Percentiles rank a stretch among this genome's conserved stretches.
These are phyloP conservation scores for Epistrophella euchroma DNA, from an alignment of 2,888 invertebrate species.

Conservation along the genomic window DNA sequence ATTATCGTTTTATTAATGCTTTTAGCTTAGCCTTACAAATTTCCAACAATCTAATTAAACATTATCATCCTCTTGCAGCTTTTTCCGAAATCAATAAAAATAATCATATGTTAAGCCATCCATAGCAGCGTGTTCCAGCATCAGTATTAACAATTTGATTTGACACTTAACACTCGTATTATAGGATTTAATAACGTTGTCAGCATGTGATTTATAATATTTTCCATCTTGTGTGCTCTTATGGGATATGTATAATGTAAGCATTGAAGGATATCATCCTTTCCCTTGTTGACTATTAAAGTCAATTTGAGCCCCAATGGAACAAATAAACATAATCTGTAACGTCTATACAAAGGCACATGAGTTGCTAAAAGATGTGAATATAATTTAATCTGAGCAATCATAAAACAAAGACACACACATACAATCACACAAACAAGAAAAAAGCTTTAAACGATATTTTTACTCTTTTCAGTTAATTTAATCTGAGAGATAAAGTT, in stretches of 20 bases:
- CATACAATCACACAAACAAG: neutral
- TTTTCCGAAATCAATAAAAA: slow-evolving; percentile 5
- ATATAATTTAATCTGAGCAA: slow-evolving; percentile 5
- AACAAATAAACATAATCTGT: slow-evolving; percentile 21
- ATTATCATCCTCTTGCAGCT: neutral
- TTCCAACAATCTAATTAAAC: neutral
- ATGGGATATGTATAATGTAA: neutral
- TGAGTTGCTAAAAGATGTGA: slow-evolving; percentile 12
- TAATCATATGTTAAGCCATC: slow-evolving; percentile 14
- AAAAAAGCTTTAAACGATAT: neutral
- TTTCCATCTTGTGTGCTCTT: slow-evolving; percentile 11
- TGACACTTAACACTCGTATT: slow-evolving; percentile 47
- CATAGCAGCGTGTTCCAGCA: neutral
- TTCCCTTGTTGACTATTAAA: slow-evolving; percentile 24
- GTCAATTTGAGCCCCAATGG: slow-evolving; percentile 7
- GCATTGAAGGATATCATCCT: neutral
- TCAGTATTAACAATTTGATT: slow-evolving; percentile 35
- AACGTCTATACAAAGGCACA: slow-evolving; percentile 2
- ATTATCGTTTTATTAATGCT: neutral
- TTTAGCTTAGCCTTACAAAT: neutral
- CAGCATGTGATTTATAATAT: slow-evolving; percentile 56
- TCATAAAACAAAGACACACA: neutral
- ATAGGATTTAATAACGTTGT: slow-evolving; percentile 59
- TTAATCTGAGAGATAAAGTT: neutral
- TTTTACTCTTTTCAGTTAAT: neutral